Evolutionary conservation across 2,797 vertebrate species (phyloP).

Genomic region (Novumbra hubbsi): DNA sequence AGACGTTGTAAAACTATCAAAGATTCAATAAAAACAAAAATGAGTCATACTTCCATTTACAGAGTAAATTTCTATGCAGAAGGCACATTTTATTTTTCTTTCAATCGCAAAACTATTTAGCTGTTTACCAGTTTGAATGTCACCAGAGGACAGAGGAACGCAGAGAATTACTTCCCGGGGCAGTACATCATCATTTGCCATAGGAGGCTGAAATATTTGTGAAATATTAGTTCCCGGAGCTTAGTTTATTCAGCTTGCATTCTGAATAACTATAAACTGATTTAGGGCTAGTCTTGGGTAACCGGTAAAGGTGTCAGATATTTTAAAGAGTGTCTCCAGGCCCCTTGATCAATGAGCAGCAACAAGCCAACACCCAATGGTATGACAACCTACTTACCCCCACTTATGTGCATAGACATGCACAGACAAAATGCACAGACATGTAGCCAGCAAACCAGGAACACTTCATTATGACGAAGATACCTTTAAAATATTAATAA

Average conservation of each 20-base stretch:
- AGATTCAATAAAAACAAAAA: slow-evolving; percentile 39
- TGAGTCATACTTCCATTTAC: slow-evolving; percentile 43
- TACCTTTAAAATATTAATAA: too few species aligned
- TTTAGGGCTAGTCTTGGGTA: not conserved
- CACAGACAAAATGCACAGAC: too few species aligned
- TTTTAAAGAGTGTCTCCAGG: too few species aligned
- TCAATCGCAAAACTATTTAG: not conserved
- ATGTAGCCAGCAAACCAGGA: too few species aligned
- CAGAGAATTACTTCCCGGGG: not conserved
- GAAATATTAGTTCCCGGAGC: not conserved
- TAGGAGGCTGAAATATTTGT: not conserved
- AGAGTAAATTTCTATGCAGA: slow-evolving; percentile 25
- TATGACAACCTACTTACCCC: too few species aligned
- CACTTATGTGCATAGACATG: too few species aligned
- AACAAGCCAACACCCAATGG: too few species aligned
- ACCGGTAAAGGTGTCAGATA: too few species aligned
- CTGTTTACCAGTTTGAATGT: slow-evolving; percentile 27
- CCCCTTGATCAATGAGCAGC: too few species aligned
- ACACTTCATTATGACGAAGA: too few species aligned
- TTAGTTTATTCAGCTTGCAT: not conserved
- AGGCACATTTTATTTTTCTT: slow-evolving; percentile 28
- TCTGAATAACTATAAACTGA: not conserved
- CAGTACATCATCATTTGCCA: not conserved
- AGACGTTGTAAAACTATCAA: slow-evolving; percentile 51
- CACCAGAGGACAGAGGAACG: not conserved